Evolutionary conservation across 2,113 vertebrate species (phyloP).

Genomic region (Calidris pygmaea): DNA sequence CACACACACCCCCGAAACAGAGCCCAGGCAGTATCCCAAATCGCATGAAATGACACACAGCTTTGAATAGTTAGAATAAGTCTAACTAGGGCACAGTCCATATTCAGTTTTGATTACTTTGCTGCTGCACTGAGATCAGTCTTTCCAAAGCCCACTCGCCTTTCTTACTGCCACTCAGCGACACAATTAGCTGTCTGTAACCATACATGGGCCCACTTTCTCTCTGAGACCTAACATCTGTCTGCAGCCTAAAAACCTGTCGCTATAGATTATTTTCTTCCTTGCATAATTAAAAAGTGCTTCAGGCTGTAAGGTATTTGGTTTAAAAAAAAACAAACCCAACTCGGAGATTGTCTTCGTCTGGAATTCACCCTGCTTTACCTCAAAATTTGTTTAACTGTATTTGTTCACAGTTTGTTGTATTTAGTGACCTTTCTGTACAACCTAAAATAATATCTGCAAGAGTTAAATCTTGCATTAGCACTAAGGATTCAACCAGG

Average conservation of each 20-base stretch:
- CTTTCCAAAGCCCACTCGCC: neutral
- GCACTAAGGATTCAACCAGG: neutral
- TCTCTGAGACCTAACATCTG: neutral
- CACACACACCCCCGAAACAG: neutral
- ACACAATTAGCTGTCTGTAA: neutral
- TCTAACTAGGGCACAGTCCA: neutral
- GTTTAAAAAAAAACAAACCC: neutral
- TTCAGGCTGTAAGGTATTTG: neutral
- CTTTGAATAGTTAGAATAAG: neutral
- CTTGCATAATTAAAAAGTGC: neutral
- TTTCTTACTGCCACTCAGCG: neutral
- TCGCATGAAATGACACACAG: neutral
- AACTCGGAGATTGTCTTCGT: neutral
- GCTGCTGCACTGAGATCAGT: neutral
- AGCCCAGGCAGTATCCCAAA: neutral
- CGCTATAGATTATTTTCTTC: neutral
- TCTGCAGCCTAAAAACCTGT: conserved; percentile 16
- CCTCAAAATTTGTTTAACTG: accelerated
- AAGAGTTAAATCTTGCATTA: neutral
- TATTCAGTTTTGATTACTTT: neutral
- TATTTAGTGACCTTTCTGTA: neutral
- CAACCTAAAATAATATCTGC: neutral
- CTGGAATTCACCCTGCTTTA: neutral
- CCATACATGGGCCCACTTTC: conserved; percentile 35
- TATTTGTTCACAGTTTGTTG: neutral